Percentiles rank a stretch among this genome's conserved stretches.
Conservation (phyloP, 1,140 invertebrate genomes). For the silkworm (Bombyx mori) region ASM3026992v2 NC_085110.1:3252501-3253000, state of each 20-base stretch:
- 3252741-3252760: slow-evolving; percentile 48
- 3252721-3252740: slow-evolving; percentile 68
- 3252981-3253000: no score
- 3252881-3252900: slow-evolving; percentile 64
- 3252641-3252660: slow-evolving; percentile 64
- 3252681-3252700: slow-evolving; percentile 68
- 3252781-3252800: slow-evolving; percentile 39
- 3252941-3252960: slow-evolving; percentile 45
- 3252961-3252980: slow-evolving; percentile 50
- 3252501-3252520: no score
- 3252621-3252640: slow-evolving; percentile 66
- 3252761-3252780: slow-evolving; percentile 33
- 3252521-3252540: no score
- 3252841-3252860: slow-evolving; percentile 62
- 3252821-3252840: slow-evolving; percentile 54
- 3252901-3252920: slow-evolving; percentile 62
- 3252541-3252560: slow-evolving; percentile 14
- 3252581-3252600: slow-evolving; percentile 39
- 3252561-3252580: slow-evolving; percentile 39
- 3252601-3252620: slow-evolving; percentile 51
- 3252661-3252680: slow-evolving; percentile 71
- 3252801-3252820: slow-evolving; percentile 27
- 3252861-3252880: slow-evolving; percentile 57
- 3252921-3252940: slow-evolving; percentile 66
- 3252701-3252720: slow-evolving; percentile 47